Percentiles rank a stretch among this genome's conserved stretches.
These are phyloP conservation scores for Urosaurus nigricauda DNA, from an alignment of 2,797 vertebrate species.

Conservation along the genomic window DNA sequence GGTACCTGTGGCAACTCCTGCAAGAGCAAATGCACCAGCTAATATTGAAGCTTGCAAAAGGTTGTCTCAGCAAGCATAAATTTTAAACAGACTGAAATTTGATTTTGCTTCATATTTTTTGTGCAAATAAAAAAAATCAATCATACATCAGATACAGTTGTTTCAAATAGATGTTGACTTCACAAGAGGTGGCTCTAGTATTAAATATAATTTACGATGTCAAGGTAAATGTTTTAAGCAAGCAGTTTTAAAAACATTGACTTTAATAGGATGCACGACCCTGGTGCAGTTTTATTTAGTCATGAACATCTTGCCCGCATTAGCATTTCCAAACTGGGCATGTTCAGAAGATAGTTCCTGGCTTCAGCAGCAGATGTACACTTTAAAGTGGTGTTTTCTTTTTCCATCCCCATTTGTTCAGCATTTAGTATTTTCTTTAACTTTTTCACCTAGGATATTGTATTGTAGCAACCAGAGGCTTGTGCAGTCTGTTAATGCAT, in stretches of 20 bases:
- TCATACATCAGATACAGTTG: slow-evolving; percentile 76
- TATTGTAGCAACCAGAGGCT: slow-evolving; percentile 26
- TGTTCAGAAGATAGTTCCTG: slow-evolving; percentile 59
- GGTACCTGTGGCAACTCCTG: slow-evolving; percentile 54
- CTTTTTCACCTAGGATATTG: slow-evolving; percentile 13
- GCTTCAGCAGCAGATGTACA: slow-evolving; percentile 59
- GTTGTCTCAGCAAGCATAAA: slow-evolving; percentile 73
- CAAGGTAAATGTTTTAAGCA: slow-evolving; percentile 78
- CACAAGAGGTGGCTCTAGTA: slow-evolving; percentile 70
- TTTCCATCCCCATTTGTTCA: slow-evolving; percentile 33
- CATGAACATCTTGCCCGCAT: slow-evolving; percentile 68
- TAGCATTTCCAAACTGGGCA: slow-evolving; percentile 68
- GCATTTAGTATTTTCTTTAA: slow-evolving; percentile 9
- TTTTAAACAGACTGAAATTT: slow-evolving; percentile 75
- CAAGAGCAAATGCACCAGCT: slow-evolving; percentile 62
- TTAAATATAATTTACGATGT: slow-evolving; percentile 80
- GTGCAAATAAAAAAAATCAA: slow-evolving; percentile 82
- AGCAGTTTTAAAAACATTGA: slow-evolving; percentile 78
- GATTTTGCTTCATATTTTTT: slow-evolving; percentile 77
- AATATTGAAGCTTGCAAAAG: slow-evolving; percentile 65
- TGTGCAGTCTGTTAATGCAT: slow-evolving; percentile 10
- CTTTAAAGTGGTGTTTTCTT: slow-evolving; percentile 3
- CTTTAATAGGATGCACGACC: slow-evolving; percentile 76
- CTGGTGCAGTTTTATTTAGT: slow-evolving; percentile 71
- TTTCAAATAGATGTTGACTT: slow-evolving; percentile 76